Evolutionary conservation across 2,113 vertebrate genomes (phyloP).

Genomic region (Tachysurus fulvidraco): DNA sequence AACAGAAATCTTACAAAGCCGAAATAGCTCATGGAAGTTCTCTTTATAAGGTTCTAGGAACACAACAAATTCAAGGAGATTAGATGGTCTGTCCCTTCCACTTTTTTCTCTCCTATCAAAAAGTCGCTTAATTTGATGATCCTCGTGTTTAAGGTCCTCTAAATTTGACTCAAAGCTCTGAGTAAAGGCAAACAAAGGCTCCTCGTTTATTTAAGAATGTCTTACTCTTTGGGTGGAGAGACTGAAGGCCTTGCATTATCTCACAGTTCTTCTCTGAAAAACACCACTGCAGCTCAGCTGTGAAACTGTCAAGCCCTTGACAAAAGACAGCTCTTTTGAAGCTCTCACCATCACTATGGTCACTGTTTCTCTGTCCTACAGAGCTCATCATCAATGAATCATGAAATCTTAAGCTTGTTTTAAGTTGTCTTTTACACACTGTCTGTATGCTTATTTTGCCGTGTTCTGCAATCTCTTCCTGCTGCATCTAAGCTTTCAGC

Average conservation of each 20-base stretch:
- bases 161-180: constrained; percentile 2
- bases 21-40: constrained; percentile 1
- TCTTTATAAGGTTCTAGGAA: constrained; percentile 24
- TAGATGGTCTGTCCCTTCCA: background rate
- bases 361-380: background rate
- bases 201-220: too few species aligned
- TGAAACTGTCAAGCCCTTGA: too few species aligned
- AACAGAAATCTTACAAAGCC: background rate
- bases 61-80: background rate
- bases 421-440: too few species aligned
- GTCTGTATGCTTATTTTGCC: too few species aligned
- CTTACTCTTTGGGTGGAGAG: too few species aligned
- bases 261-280: too few species aligned
- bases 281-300: too few species aligned
- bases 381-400: background rate
- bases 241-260: too few species aligned
- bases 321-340: too few species aligned
- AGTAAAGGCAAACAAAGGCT: background rate
- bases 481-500: background rate
- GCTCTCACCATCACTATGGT: too few species aligned
- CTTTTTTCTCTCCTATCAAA: constrained; percentile 2
- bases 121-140: background rate
- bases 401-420: background rate
- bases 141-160: background rate
- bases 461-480: too few species aligned